Evolutionary conservation across 2,113 vertebrate species (phyloP).

Genomic region (Probosciger aterrimus): DNA sequence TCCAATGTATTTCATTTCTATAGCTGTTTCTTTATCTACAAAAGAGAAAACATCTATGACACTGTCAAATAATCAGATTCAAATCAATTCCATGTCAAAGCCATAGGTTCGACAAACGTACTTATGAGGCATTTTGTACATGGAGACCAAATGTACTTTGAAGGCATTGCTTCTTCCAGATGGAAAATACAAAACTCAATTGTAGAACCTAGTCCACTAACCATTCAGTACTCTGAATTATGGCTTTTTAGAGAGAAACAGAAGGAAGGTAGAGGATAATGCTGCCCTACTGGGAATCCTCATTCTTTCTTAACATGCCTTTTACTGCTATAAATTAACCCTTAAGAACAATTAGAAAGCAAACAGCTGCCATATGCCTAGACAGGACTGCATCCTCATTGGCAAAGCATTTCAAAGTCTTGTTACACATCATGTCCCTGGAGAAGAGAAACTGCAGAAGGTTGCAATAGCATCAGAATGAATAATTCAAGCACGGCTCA

Average conservation of each 20-base stretch:
- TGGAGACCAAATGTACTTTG: neutral
- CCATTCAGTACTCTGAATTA: neutral
- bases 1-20: neutral
- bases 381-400: neutral
- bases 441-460: constrained; percentile 56
- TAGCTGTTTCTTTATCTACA: neutral
- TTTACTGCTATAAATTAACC: neutral
- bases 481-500: constrained; percentile 54
- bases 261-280: neutral
- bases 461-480: constrained; percentile 40
- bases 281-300: neutral
- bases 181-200: neutral
- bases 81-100: neutral
- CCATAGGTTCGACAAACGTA: neutral
- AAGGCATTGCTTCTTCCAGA: neutral
- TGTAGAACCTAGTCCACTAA: neutral
- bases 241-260: neutral
- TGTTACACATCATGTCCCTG: constrained; percentile 55
- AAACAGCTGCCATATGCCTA: neutral
- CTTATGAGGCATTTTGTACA: neutral
- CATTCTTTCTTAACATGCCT: neutral
- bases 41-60: neutral
- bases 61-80: neutral
- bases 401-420: constrained; percentile 11
- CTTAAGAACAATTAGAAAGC: neutral